Base-by-base conservation (phyloP, 2,888 invertebrate species). In the Chorisops tibialis region DNA sequence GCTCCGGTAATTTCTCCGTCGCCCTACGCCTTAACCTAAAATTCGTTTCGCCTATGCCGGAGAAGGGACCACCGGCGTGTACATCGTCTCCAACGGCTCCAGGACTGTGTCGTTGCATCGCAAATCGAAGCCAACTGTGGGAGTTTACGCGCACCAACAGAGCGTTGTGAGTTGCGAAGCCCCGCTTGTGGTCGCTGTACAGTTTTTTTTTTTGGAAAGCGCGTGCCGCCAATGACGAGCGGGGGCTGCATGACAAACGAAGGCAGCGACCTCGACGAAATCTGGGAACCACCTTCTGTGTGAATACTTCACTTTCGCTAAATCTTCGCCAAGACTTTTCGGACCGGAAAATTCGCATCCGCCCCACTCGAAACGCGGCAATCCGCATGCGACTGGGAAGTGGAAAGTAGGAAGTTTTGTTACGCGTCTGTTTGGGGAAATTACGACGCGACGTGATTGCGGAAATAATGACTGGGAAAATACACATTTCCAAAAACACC, bases 261-360 rank as follows among this genome's bases (percentile, higher is more conserved):
- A 37, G n/a, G 37, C 59, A 30, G 30, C 30, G 30, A 30, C 30
- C n/a, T 39, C 58, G 58, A 21, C 45, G 9, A 69, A 68, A 68
- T 68, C 67, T 68, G 69, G 69, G 68, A 69, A 68, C 69, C 68
- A 68, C 67, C 68, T 69, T 68, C 68, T 67, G 56, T 56, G n/a
- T n/a, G n/a, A n/a, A 45, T 56, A 56, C 43, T 56, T 56, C 43
- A 39, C 16, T 45, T 56, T 35, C 56, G 56, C 43, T 24, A 43
- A 56, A 62, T 66, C 66, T 67, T 66, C 65, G 64, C 16, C 38
- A 21, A 65, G 56, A 58, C 61, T 67, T 62, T 54, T 39, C 63
- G 50, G 24, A 65, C 52, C 56, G 41, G 61, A 60, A 67, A 65
- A 60, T 54, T 61, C 38, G 41, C 43, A 60, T 39, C 65, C 66